These are phyloP conservation scores for Charadrius vociferus DNA, from an alignment of 2,113 vertebrate genomes.

Conservation along the genomic window DNA sequence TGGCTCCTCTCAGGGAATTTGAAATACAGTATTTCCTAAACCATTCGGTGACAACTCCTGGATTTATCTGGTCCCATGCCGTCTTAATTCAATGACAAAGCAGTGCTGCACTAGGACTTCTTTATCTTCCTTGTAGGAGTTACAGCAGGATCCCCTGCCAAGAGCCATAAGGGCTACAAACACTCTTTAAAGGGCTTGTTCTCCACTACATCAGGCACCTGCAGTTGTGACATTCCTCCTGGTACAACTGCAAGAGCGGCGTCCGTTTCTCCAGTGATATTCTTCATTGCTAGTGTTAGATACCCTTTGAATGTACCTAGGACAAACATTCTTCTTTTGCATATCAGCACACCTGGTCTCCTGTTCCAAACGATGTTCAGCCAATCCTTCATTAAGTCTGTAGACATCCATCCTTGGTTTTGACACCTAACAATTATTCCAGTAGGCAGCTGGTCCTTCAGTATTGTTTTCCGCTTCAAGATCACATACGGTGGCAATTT, in stretches of 20 bases:
- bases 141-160: neutral
- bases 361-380: neutral
- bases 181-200: neutral
- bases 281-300: neutral
- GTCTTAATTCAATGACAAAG: neutral
- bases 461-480: constrained; percentile 67
- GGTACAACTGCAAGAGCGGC: neutral
- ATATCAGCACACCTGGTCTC: constrained; percentile 21
- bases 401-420: constrained; percentile 60
- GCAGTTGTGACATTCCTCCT: neutral
- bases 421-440: constrained; percentile 70
- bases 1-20: neutral
- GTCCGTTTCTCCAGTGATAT: neutral
- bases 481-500: constrained; percentile 73
- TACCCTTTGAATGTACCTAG: neutral
- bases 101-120: neutral
- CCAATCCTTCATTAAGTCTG: constrained; percentile 56
- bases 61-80: neutral
- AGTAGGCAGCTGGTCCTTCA: constrained; percentile 66
- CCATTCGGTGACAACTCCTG: neutral
- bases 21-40: neutral
- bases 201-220: neutral
- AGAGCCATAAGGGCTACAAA: neutral
- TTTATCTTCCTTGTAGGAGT: neutral
- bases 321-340: neutral